These are phyloP conservation scores for Hybognathus amarus DNA, from an alignment of 2,797 vertebrate genomes.

Conservation along the genomic window DNA sequence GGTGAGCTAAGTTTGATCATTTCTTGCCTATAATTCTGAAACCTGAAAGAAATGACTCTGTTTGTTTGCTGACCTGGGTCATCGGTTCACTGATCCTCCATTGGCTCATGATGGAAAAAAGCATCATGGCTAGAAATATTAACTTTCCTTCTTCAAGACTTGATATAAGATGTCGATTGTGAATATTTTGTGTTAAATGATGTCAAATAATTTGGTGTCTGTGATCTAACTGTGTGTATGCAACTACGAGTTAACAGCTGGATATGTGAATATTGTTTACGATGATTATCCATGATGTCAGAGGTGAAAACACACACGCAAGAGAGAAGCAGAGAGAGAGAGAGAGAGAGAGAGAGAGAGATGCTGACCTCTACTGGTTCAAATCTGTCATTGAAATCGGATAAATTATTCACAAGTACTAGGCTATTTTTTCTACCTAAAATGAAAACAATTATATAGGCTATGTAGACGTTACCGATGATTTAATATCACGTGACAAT, in stretches of 20 bases:
- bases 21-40: background rate
- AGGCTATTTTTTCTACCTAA: background rate
- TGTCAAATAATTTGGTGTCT: background rate
- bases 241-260: background rate
- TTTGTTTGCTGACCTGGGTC: background rate
- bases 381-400: constrained; percentile 1
- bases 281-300: background rate
- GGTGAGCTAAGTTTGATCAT: background rate
- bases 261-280: background rate
- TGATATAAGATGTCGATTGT: background rate
- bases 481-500: background rate
- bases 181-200: background rate
- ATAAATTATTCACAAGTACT: background rate
- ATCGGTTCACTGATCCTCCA: background rate
- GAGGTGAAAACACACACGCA: background rate
- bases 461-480: background rate
- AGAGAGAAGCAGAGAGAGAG: too few relatives aligned
- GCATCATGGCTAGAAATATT: background rate
- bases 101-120: background rate
- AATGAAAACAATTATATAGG: background rate
- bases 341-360: background rate
- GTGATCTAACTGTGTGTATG: background rate
- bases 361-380: constrained; percentile 32
- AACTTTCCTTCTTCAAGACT: background rate
- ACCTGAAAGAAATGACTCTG: background rate